phyloP scores from a whole-genome alignment of 2,888 invertebrate genomes.

The Hirtodrosophila duncani region DNA sequence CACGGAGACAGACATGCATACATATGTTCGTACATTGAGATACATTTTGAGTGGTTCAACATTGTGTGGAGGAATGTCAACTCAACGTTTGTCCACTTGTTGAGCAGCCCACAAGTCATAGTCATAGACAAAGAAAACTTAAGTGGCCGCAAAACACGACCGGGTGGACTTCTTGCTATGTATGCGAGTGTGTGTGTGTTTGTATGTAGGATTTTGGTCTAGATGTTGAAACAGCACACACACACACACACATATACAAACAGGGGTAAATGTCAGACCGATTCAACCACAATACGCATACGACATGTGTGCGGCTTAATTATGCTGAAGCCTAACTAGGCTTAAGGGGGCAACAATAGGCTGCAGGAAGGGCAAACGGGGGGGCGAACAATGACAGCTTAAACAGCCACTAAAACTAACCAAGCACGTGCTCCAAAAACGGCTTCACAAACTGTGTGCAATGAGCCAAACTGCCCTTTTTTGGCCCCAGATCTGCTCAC shows the following conservation, averaged over 20 bases:
- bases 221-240: too few species aligned
- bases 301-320: constrained; percentile 61
- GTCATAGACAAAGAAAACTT: constrained; percentile 65
- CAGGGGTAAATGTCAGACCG: constrained; percentile 14
- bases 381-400: constrained; percentile 42
- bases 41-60: constrained; percentile 39
- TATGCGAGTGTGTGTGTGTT: background rate
- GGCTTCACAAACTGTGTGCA: constrained; percentile 35
- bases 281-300: constrained; percentile 60
- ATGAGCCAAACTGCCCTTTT: constrained; percentile 55
- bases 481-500: constrained; percentile 38
- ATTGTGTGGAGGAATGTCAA: constrained; percentile 60
- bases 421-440: constrained; percentile 46
- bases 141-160: constrained; percentile 58
- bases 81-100: constrained; percentile 67
- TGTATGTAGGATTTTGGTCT: too few species aligned
- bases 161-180: constrained; percentile 1
- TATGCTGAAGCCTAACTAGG: constrained; percentile 46
- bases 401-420: constrained; percentile 58
- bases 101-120: constrained; percentile 52
- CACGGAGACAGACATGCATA: constrained; percentile 1
- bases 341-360: constrained; percentile 32
- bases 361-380: background rate
- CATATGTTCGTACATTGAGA: constrained; percentile 6
- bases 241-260: too few species aligned